phyloP scores from a whole-genome alignment of 2,113 vertebrate species.

The Strix uralensis region DNA sequence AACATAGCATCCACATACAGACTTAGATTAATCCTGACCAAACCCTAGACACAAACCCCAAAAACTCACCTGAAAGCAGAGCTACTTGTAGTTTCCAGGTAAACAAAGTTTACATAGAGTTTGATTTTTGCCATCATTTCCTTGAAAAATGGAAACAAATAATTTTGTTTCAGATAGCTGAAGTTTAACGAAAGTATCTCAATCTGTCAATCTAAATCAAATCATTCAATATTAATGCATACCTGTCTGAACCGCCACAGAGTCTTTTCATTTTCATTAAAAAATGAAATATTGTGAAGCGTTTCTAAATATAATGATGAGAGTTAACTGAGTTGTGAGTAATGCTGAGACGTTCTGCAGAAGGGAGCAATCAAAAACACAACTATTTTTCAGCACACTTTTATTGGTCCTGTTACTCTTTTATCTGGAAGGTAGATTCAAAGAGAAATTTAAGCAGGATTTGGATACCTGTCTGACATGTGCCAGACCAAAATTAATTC shows the following conservation, averaged over 20 bases:
- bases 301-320: background rate
- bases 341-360: background rate
- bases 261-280: background rate
- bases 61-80: background rate
- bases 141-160: background rate
- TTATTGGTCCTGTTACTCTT: background rate
- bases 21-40: background rate
- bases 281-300: background rate
- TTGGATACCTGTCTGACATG: background rate
- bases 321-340: background rate
- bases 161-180: background rate
- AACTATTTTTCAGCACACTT: background rate
- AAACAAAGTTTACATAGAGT: background rate
- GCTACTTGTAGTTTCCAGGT: background rate
- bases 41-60: background rate
- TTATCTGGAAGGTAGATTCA: background rate
- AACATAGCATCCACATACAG: background rate
- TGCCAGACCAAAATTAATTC: background rate
- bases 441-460: background rate
- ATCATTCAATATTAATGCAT: background rate
- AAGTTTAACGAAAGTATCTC: background rate
- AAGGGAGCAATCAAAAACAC: background rate
- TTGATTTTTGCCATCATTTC: background rate
- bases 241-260: background rate
- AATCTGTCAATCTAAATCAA: background rate